Evolutionary conservation across 2,113 vertebrate species (phyloP).

Genomic region (Hypocryptadius cinnamomeus): DNA sequence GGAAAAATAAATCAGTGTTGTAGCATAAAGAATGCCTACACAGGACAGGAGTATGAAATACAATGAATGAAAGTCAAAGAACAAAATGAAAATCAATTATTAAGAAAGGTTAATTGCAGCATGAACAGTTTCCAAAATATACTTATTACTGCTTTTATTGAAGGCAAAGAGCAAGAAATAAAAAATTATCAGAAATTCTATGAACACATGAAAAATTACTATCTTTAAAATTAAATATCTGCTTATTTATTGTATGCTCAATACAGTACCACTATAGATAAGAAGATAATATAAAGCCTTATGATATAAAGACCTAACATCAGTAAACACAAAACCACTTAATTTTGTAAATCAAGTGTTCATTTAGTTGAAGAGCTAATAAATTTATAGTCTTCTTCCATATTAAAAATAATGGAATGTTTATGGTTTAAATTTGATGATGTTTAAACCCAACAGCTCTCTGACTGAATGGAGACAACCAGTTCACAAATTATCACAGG

Average conservation of each 20-base stretch:
- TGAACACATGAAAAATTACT: neutral
- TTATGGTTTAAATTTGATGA: neutral
- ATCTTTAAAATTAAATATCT: neutral
- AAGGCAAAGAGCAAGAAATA: neutral
- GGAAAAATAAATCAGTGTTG: neutral
- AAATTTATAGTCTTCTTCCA: neutral
- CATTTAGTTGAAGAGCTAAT: neutral
- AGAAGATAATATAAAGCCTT: neutral
- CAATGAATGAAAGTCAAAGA: neutral
- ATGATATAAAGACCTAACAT: neutral
- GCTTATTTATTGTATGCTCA: neutral
- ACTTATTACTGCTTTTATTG: neutral
- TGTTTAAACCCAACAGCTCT: neutral
- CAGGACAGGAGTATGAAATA: neutral
- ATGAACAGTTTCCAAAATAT: conserved; percentile 21
- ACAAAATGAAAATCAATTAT: conserved; percentile 18
- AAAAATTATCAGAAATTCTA: conserved; percentile 8
- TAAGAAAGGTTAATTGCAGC: neutral
- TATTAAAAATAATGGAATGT: neutral
- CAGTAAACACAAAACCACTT: neutral
- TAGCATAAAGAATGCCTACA: neutral
- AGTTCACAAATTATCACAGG: neutral
- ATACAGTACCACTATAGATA: neutral
- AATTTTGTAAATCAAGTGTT: neutral
- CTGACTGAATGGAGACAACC: neutral